phyloP scores from a whole-genome alignment of 1,140 invertebrate species.

The Leucophenga varia region DNA sequence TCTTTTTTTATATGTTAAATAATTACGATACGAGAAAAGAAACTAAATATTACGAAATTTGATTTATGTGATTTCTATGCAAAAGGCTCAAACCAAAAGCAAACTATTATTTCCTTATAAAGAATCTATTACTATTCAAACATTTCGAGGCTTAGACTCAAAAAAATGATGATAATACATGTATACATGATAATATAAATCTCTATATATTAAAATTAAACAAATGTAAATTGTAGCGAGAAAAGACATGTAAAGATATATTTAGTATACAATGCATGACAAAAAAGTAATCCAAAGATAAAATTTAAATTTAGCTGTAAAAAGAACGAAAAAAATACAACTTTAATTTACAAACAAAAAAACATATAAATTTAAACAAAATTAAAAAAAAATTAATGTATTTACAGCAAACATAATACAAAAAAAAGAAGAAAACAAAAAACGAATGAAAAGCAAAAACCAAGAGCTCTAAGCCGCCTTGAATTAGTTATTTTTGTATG shows the following conservation, averaged over 20 bases:
- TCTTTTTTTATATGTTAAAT: constrained; percentile 13
- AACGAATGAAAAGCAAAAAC: constrained; percentile 35
- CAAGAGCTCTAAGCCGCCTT: constrained; percentile 47
- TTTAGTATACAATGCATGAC: constrained; percentile 40
- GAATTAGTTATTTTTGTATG: constrained; percentile 51
- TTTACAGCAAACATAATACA: constrained; percentile 11
- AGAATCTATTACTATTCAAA: constrained; percentile 30
- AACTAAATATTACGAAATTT: constrained; percentile 15
- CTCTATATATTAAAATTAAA: constrained; percentile 19
- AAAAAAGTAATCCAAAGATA: constrained; percentile 42
- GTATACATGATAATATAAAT: constrained; percentile 2
- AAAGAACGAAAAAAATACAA: constrained; percentile 31
- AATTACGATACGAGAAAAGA: constrained; percentile 9
- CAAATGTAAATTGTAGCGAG: constrained; percentile 34
- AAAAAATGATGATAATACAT: too few species aligned
- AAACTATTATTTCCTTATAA: constrained; percentile 17
- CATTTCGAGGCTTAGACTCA: constrained; percentile 21
- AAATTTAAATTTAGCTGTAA: constrained; percentile 47
- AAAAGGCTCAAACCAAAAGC: constrained; percentile 28
- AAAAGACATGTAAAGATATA: constrained; percentile 43
- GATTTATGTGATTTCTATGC: constrained; percentile 29
- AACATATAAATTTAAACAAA: constrained; percentile 35
- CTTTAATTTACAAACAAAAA: constrained; percentile 8
- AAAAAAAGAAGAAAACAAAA: constrained; percentile 10
- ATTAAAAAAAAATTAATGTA: constrained; percentile 27